These are phyloP conservation scores for Microcebus lehilahytsara DNA, from an alignment of 2,113 vertebrate genomes.

Conservation along the genomic window DNA sequence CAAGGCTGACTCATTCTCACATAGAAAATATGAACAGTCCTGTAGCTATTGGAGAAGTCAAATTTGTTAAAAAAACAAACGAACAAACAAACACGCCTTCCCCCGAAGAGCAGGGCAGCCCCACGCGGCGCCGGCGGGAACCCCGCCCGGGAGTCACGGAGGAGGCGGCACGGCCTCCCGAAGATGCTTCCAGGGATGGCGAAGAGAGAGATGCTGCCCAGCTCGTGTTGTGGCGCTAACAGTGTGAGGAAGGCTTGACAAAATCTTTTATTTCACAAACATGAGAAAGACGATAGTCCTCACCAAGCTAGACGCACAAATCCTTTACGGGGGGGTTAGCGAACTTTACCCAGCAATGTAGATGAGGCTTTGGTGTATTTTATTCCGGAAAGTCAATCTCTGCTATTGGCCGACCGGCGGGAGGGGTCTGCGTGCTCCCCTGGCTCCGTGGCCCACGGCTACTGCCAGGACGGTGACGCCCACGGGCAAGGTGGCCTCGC, in stretches of 20 bases:
- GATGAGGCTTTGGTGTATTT: background rate
- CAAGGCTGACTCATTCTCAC: background rate
- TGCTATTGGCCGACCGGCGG: background rate
- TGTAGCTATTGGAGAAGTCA: background rate
- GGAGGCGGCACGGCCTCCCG: background rate
- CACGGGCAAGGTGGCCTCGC: background rate
- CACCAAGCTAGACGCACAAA: background rate
- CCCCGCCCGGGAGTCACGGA: background rate
- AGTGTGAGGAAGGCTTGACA: too few relatives aligned
- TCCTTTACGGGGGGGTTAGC: background rate
- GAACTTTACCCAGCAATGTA: background rate
- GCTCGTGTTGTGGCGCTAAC: too few relatives aligned
- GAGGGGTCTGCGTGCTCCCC: background rate
- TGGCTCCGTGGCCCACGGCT: background rate
- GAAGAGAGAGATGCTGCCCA: background rate
- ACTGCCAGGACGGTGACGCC: accelerated
- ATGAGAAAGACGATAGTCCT: background rate
- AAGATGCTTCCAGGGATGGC: background rate
- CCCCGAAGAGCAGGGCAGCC: background rate
- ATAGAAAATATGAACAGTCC: background rate
- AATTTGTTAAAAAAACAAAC: background rate
- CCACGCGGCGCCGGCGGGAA: background rate
- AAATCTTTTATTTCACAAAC: background rate
- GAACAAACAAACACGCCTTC: background rate
- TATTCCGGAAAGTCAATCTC: background rate